phyloP scores from a whole-genome alignment of 2,888 invertebrate genomes.

The Eremobia ochroleuca region DNA sequence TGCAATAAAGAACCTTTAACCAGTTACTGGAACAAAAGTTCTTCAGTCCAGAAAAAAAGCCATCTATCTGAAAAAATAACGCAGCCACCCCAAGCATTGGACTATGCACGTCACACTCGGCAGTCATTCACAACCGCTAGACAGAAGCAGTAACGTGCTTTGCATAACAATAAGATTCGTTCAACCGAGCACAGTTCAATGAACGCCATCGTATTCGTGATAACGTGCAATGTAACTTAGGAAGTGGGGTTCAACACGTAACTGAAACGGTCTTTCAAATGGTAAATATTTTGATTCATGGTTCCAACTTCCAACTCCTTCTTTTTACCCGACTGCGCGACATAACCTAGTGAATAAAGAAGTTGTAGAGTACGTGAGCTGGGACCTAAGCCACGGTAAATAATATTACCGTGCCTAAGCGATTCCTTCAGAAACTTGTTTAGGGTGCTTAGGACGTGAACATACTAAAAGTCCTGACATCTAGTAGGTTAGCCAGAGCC shows the following conservation, averaged over 20 bases:
- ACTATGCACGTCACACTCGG: background rate
- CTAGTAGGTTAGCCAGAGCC: too few relatives aligned
- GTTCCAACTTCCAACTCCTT: background rate
- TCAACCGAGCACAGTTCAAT: slow-evolving; percentile 27
- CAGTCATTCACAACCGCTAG: background rate
- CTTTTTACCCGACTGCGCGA: too few relatives aligned
- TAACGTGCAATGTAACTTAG: background rate
- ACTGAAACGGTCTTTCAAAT: slow-evolving; percentile 6
- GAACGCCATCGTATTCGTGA: slow-evolving; percentile 13
- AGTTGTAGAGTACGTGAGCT: too few relatives aligned
- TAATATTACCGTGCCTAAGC: too few relatives aligned
- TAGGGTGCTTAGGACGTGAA: too few relatives aligned
- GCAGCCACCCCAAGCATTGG: background rate
- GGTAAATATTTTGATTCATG: slow-evolving; percentile 9
- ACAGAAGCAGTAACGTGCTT: background rate
- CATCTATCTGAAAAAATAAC: background rate
- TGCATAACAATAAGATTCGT: slow-evolving; percentile 11
- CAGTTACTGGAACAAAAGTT: background rate
- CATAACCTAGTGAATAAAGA: too few relatives aligned
- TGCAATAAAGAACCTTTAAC: too few relatives aligned
- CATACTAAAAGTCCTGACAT: too few relatives aligned
- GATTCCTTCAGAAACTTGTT: too few relatives aligned
- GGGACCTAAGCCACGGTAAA: too few relatives aligned
- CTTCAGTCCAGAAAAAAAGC: background rate
- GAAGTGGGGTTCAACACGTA: slow-evolving; percentile 27